A percentile compares a stretch with the other conserved stretches of the same genome.
Evolutionary conservation across 2,113 vertebrate species (phyloP).

Genomic region (Chaetodon trifascialis): DNA sequence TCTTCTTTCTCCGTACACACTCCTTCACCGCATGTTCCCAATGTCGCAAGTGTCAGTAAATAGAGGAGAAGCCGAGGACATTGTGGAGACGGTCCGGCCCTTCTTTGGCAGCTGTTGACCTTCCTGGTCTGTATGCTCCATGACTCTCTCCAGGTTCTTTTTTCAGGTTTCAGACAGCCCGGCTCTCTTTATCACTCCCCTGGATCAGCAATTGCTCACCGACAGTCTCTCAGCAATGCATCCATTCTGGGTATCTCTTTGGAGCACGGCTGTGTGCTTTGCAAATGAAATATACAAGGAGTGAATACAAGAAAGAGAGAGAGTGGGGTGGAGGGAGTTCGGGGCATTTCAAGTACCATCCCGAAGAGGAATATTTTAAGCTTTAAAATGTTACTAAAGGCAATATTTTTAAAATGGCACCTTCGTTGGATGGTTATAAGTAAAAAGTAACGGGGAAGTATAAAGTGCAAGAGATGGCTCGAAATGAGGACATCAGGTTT

Average conservation of each 20-base stretch:
- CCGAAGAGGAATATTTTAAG: conserved; percentile 11
- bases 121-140: conserved; percentile 77
- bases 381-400: conserved; percentile 24
- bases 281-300: conserved; percentile 76
- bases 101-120: conserved; percentile 82
- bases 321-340: conserved; percentile 19
- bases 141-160: conserved; percentile 70
- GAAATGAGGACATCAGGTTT: not conserved
- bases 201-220: conserved; percentile 85
- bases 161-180: conserved; percentile 76
- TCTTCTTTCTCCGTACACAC: not conserved
- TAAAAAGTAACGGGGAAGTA: not conserved
- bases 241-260: conserved; percentile 79
- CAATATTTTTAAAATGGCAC: conserved; percentile 17
- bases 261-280: conserved; percentile 70
- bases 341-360: conserved; percentile 54
- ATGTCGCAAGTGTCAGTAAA: conserved; percentile 61
- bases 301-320: conserved; percentile 59
- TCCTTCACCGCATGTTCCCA: conserved; percentile 28
- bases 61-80: conserved; percentile 64
- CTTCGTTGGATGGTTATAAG: conserved; percentile 21
- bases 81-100: conserved; percentile 67
- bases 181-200: conserved; percentile 82
- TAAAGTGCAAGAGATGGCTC: not conserved
- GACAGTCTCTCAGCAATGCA: conserved; percentile 84